Evolutionary conservation across 2,797 vertebrate genomes (phyloP).

Genomic region (Danio aesculapii): DNA sequence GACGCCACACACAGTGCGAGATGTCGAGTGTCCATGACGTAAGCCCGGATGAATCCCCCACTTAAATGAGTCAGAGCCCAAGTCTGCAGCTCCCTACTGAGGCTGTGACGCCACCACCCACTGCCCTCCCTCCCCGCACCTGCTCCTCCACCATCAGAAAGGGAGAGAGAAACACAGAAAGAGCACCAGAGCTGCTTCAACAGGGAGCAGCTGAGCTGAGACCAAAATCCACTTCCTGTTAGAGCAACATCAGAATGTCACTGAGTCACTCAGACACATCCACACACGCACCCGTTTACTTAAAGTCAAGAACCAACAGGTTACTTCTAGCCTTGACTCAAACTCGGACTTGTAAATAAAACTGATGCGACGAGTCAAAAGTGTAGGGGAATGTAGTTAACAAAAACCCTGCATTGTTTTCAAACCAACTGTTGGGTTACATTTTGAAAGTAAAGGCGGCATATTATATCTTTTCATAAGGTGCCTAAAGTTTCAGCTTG

Average conservation of each 20-base stretch:
- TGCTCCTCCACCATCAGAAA: constrained; percentile 66
- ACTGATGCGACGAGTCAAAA: background rate
- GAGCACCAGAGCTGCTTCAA: constrained; percentile 50
- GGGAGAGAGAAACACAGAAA: constrained; percentile 23
- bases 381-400: background rate
- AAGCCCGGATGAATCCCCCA: constrained; percentile 70
- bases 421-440: too few relatives aligned
- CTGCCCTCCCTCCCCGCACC: constrained; percentile 81
- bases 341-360: background rate
- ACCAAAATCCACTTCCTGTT: constrained; percentile 58
- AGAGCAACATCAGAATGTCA: constrained; percentile 63
- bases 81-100: constrained; percentile 75
- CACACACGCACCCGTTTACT: constrained; percentile 4
- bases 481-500: too few relatives aligned
- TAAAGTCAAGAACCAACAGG: constrained; percentile 36
- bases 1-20: constrained; percentile 18
- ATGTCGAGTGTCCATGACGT: constrained; percentile 52
- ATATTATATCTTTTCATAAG: too few relatives aligned
- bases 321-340: constrained; percentile 17
- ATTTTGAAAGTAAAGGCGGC: too few relatives aligned
- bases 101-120: constrained; percentile 81
- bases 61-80: constrained; percentile 74
- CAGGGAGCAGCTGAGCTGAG: constrained; percentile 53
- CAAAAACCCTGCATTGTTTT: too few relatives aligned
- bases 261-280: constrained; percentile 53